Evolutionary conservation across 2,888 invertebrate species (phyloP).

Genomic region (Monochamus alternatus): DNA sequence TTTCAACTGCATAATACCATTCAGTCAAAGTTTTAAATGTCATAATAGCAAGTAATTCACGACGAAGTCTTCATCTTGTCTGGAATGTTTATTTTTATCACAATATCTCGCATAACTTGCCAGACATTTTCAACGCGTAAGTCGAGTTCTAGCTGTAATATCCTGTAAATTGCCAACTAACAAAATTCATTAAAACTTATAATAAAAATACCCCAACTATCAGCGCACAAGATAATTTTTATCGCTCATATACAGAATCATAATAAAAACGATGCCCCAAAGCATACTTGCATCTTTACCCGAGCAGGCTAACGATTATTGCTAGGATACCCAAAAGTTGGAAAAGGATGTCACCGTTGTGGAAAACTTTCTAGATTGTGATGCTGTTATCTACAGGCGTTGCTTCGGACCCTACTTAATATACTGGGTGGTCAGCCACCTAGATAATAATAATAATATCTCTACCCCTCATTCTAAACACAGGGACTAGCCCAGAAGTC

Average conservation of each 20-base stretch:
- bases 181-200: conserved; percentile 6
- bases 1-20: no score
- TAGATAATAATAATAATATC: no score
- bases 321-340: not conserved
- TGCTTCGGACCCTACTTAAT: no score
- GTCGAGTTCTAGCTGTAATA: not conserved
- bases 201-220: not conserved
- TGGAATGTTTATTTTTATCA: not conserved
- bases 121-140: not conserved
- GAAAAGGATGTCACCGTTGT: not conserved
- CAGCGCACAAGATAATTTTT: not conserved
- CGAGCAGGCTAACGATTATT: not conserved
- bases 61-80: not conserved
- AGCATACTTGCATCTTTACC: not conserved
- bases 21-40: not conserved
- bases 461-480: no score
- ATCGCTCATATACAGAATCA: not conserved
- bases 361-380: no score
- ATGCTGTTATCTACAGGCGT: no score
- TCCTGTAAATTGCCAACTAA: not conserved
- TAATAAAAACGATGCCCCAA: not conserved
- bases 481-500: no score
- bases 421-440: no score
- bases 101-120: not conserved
- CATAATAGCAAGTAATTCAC: not conserved